Conservation (phyloP, 1,140 invertebrate species). For the Calephelis virginiensis region DNA sequence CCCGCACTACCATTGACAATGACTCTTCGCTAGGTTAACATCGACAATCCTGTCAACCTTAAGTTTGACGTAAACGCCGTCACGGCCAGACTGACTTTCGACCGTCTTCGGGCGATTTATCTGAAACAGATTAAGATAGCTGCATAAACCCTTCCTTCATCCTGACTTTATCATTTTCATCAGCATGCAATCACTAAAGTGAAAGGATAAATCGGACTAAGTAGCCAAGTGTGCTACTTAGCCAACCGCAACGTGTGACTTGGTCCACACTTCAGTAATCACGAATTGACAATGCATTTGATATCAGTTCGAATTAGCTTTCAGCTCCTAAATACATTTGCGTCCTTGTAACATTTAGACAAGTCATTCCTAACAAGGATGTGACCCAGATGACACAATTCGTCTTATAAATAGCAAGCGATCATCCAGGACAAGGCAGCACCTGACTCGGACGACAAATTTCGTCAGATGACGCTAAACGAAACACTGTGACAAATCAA, state of each 20-base stretch:
- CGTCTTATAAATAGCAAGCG: slow-evolving; percentile 15
- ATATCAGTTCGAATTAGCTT: no score
- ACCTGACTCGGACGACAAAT: slow-evolving; percentile 23
- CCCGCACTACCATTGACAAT: neutral
- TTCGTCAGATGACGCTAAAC: slow-evolving; percentile 17
- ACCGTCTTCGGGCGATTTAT: slow-evolving; percentile 1
- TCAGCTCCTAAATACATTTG: neutral
- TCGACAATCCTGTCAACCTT: slow-evolving; percentile 7
- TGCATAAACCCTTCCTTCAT: neutral
- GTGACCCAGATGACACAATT: slow-evolving; percentile 28
- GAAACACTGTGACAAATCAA: slow-evolving; percentile 19
- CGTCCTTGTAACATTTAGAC: neutral
- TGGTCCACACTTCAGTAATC: neutral
- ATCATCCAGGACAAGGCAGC: slow-evolving; percentile 14
- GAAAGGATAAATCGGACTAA: neutral
- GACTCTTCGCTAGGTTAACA: no score
- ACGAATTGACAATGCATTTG: no score
- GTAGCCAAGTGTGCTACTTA: neutral
- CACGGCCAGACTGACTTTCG: neutral
- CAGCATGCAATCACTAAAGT: neutral
- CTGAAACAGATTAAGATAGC: neutral
- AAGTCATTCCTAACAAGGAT: slow-evolving; percentile 4
- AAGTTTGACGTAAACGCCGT: neutral
- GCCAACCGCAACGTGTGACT: neutral
- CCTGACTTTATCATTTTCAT: neutral